Conservation (phyloP, 2,797 vertebrate species). For the Poeciliopsis gracilis region DNA sequence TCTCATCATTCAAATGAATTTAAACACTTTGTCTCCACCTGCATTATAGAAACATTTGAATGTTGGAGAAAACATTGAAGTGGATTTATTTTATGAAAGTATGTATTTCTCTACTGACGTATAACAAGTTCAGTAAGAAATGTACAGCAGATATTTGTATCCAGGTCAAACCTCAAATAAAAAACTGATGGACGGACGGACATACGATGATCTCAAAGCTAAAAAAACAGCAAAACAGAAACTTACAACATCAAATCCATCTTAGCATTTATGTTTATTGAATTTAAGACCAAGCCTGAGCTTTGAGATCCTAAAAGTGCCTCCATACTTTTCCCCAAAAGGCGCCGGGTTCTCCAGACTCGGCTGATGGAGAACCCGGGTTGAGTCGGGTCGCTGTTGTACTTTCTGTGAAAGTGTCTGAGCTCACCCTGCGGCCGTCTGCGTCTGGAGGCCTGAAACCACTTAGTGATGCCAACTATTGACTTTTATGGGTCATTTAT, state of each 20-base stretch:
- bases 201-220: no score
- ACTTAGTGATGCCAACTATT: constrained; percentile 64
- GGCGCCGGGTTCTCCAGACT: not conserved
- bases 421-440: constrained; percentile 7
- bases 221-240: not conserved
- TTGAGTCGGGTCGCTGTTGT: not conserved
- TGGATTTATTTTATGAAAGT: not conserved
- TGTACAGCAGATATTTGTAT: not conserved
- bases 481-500: constrained; percentile 71
- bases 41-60: not conserved
- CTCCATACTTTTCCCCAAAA: not conserved
- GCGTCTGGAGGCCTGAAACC: constrained; percentile 36
- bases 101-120: not conserved
- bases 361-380: not conserved
- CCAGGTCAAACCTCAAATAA: not conserved
- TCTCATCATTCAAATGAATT: not conserved
- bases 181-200: not conserved
- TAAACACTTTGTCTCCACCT: not conserved
- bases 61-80: not conserved
- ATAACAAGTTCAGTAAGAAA: not conserved
- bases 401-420: not conserved
- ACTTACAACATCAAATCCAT: not conserved
- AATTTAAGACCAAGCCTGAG: not conserved
- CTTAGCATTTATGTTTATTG: not conserved
- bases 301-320: not conserved